These are phyloP conservation scores for Nycticryphes semicollaris DNA, from an alignment of 2,113 vertebrate species.

Conservation along the genomic window DNA sequence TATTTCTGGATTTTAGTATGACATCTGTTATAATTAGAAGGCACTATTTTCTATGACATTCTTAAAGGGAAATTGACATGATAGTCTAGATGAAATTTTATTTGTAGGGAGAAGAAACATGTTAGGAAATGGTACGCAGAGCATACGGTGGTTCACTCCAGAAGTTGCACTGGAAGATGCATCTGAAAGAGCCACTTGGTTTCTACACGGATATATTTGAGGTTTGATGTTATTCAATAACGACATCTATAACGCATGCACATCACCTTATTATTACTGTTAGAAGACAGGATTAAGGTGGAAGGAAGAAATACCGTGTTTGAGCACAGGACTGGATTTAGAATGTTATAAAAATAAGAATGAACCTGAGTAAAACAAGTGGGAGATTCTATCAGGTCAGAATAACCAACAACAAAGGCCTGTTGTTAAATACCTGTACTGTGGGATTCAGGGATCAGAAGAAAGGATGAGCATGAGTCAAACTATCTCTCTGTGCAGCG, in stretches of 20 bases:
- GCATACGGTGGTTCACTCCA: not conserved
- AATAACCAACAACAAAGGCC: not conserved
- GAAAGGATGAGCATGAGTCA: not conserved
- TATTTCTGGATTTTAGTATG: not conserved
- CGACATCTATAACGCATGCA: not conserved
- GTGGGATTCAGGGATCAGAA: not conserved
- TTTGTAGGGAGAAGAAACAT: not conserved
- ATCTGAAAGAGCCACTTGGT: not conserved
- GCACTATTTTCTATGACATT: not conserved
- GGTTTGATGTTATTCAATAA: not conserved
- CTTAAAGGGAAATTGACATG: not conserved
- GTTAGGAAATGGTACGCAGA: not conserved
- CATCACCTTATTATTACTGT: not conserved
- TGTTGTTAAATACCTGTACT: not conserved
- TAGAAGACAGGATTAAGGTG: not conserved
- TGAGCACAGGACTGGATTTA: not conserved
- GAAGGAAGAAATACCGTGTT: rapidly evolving
- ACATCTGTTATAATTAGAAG: not conserved
- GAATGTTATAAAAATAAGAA: not conserved
- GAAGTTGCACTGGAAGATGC: not conserved
- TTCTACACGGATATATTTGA: not conserved
- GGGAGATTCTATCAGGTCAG: not conserved
- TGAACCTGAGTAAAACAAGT: not conserved
- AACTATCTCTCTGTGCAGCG: not conserved
- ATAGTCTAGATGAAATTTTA: not conserved